Evolutionary conservation across 1,140 invertebrate genomes (phyloP), one percentile per base, ranked within the genome.

Genomic region (Trissolcus basalis): DNA sequence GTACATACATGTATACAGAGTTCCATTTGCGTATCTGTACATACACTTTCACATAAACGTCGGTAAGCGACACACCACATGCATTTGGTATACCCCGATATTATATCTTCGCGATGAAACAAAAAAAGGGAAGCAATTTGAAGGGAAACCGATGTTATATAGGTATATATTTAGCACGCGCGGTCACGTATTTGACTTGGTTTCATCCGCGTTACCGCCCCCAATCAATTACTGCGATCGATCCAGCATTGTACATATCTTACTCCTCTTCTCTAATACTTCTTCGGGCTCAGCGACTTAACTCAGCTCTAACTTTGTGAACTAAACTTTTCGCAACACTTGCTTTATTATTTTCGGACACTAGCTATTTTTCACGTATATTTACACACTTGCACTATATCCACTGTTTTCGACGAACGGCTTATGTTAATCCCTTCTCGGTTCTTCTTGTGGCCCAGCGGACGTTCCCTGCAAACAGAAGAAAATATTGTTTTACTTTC

Each of bases 11-110:
- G 81, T 79, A 79, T 80, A 58, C 27, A 71, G 35, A 69, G 74
- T 84, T 71, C 69, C 79, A 82, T 80, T 80, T 78, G 77, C 69
- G 71, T 77, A 74, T 80, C 63, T 77, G 75, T 80, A 77, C 78
- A 79, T 77, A 72, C 80, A 82, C 83, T 83, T 83, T 70, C 56
- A 79, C 71, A 56, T 65, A 41, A 41, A 53, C 61, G 49, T 60
- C 58, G 54, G 27, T 15, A 44, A 27, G 19, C 58, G 43, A 67
- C 13, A 65, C 51, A 67, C 73, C 49, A 33, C 67, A 36, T 47
- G 64, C 56, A 64, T 45, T 64, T 68, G 19, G 65, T 71, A 69
- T 70, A 61, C 72, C 15, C 27, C 55, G 45, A 56, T 67, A 60
- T 12, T 36, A 32, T 67, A n/a, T 49, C 51, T 54, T 45, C 50